Evolutionary conservation across 2,797 vertebrate species (phyloP).

Genomic region (Ceyx erithaca): DNA sequence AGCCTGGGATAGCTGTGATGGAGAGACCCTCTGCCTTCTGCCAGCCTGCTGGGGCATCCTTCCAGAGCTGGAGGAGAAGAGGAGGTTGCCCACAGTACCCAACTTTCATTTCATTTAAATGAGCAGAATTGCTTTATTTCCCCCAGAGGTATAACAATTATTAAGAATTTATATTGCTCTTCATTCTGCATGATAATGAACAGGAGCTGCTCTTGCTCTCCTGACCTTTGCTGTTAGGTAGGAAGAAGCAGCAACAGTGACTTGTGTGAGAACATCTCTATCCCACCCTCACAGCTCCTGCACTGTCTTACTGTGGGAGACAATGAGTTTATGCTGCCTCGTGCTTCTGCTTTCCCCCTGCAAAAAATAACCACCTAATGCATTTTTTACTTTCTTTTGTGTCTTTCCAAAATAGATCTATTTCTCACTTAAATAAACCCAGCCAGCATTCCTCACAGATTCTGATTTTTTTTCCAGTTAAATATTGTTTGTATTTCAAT

Average conservation of each 20-base stretch:
- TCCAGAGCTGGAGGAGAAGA: background rate
- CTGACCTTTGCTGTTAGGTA: constrained; percentile 44
- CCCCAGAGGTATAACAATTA: constrained; percentile 56
- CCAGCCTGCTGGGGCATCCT: background rate
- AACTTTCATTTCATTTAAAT: constrained; percentile 25
- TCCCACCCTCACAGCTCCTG: background rate
- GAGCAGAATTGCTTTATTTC: constrained; percentile 34
- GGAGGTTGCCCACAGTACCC: background rate
- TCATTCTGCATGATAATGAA: constrained; percentile 57
- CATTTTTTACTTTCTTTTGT: background rate
- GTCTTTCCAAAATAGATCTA: background rate
- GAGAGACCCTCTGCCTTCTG: background rate
- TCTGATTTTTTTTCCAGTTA: constrained; percentile 39
- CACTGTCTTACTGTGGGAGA: background rate
- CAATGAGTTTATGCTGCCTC: constrained; percentile 7
- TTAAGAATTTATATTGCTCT: constrained; percentile 64
- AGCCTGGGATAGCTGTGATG: background rate
- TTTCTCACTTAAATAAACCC: constrained; percentile 38
- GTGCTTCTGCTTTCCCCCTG: background rate
- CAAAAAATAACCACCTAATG: background rate
- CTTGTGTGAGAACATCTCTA: background rate
- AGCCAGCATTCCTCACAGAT: background rate
- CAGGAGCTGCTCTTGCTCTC: constrained; percentile 38
- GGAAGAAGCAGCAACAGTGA: background rate
- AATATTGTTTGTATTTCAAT: constrained; percentile 52